Base-by-base conservation (phyloP, 2,888 invertebrate genomes). In the Dasypolia templi region DNA sequence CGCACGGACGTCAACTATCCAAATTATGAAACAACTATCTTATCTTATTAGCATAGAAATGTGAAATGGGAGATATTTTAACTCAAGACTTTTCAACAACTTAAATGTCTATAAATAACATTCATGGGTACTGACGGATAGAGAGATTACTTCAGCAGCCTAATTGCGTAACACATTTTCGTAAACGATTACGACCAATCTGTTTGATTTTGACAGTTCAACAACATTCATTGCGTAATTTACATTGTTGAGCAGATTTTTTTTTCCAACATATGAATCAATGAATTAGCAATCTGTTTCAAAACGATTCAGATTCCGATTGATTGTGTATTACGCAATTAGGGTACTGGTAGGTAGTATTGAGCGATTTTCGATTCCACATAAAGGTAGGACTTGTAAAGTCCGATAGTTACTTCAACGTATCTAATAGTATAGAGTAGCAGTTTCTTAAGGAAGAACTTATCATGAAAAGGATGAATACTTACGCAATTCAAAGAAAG, bases 1-100 rank as follows among this genome's bases (percentile, higher is more conserved):
- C 72, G 81, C 86, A 81, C 79, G 68, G 64, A 51, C 61, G 64
- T 53, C 55, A 72, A 68, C 67, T 56, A 82, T 67, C 42, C 42
- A 59, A 72, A 56, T 64, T 64, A 71, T 70, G 59, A 61, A 71
- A 83, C 29, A 58, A 49, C 67, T 56, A 29, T 59, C 42, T 44
- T 62, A 42, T 39, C 35, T 46, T 74, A 65, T 56, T 66, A 62
- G 19, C 51, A 75, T 67, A 46, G 49, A 78, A 53, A 77, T 42
- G 14, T 42, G 49, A 65, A 46, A 61, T 74, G n/a, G 6, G n/a
- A 58, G 26, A 12, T 44, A 22, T 55, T 68, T 72, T 42, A 39
- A 53, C 19, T 29, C 44, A 29, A n/a, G 3, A 17, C 12, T 46
- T 58, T 11, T 29, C 17, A 71, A 46, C 5, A 26, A 64, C 44